Evolutionary conservation across 2,113 vertebrate genomes (phyloP).

Genomic region (Semnornis frantzii): DNA sequence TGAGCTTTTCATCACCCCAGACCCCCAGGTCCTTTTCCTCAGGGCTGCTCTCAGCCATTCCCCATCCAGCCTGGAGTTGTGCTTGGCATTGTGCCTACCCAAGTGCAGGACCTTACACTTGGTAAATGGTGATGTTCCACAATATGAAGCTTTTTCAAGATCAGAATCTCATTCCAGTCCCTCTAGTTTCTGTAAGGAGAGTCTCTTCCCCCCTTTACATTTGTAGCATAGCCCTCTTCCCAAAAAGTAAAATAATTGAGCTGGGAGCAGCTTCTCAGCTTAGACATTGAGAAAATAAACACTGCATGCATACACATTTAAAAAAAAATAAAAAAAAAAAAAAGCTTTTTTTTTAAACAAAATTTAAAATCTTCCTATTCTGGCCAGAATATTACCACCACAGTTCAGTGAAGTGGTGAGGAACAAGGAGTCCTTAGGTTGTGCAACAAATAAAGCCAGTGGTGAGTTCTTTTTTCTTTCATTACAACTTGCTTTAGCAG

Average conservation of each 20-base stretch:
- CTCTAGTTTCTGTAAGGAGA: background rate
- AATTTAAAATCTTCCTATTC: background rate
- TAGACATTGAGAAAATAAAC: background rate
- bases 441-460: background rate
- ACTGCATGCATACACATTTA: rapidly evolving
- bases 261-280: background rate
- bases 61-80: too few relatives aligned
- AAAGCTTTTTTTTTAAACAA: too few relatives aligned
- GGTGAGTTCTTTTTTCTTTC: background rate
- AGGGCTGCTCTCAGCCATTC: too few relatives aligned
- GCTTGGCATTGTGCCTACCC: too few relatives aligned
- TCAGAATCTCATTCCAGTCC: background rate
- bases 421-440: background rate
- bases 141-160: background rate
- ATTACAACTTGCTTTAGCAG: background rate
- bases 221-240: background rate
- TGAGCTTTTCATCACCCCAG: too few relatives aligned
- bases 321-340: background rate
- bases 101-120: too few relatives aligned
- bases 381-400: background rate
- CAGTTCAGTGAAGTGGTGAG: background rate
- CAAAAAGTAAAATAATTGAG: background rate
- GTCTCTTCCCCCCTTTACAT: background rate
- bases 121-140: background rate
- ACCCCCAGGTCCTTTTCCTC: too few relatives aligned